phyloP scores from a whole-genome alignment of 2,797 vertebrate species.

The Podarcis lilfordi region DNA sequence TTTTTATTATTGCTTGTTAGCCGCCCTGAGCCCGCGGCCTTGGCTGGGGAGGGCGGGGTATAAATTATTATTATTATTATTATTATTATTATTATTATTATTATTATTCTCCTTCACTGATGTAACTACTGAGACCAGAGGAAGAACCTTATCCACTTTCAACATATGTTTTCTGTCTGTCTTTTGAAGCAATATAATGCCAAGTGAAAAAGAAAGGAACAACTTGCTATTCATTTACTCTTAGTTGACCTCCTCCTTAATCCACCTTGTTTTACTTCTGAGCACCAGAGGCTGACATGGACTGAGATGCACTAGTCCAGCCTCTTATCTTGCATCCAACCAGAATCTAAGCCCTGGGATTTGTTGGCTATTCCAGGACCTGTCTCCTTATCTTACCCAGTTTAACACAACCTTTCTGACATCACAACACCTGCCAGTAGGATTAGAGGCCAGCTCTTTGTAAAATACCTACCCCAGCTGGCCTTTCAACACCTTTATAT shows the following conservation, averaged over 20 bases:
- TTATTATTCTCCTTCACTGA: background rate
- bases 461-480: slow-evolving; percentile 38
- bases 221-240: slow-evolving; percentile 9
- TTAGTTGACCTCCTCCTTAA: slow-evolving; percentile 54
- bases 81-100: no score
- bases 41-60: no score
- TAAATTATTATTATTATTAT: no score
- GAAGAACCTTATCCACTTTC: background rate
- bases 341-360: slow-evolving; percentile 33
- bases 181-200: slow-evolving; percentile 25
- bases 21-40: no score
- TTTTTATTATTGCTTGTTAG: no score
- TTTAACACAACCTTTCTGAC: slow-evolving; percentile 43
- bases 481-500: slow-evolving; percentile 38
- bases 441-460: slow-evolving; percentile 60
- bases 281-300: slow-evolving; percentile 9
- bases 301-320: slow-evolving; percentile 41
- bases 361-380: slow-evolving; percentile 66
- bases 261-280: slow-evolving; percentile 54
- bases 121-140: background rate
- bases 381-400: slow-evolving; percentile 64
- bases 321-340: slow-evolving; percentile 44
- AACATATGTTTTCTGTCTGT: background rate
- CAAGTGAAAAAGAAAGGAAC: slow-evolving; percentile 26
- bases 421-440: slow-evolving; percentile 37